A percentile compares a stretch with the other conserved stretches of the same genome.
These are phyloP conservation scores for Hafferia zeledoni DNA, from an alignment of 2,797 vertebrate genomes.

Conservation along the genomic window DNA sequence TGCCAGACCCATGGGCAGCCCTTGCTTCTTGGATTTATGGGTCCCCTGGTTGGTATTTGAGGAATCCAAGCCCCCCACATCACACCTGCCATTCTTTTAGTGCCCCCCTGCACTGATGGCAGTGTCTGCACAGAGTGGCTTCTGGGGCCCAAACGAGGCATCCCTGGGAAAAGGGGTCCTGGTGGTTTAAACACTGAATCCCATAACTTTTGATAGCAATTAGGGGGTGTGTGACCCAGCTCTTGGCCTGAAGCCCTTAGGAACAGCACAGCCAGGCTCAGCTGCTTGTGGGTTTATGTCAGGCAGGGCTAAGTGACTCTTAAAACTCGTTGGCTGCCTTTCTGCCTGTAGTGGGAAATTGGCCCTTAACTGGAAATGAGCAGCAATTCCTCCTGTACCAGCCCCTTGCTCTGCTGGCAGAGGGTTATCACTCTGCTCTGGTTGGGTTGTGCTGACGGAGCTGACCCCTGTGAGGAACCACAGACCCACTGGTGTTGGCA, in stretches of 20 bases:
- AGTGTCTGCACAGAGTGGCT: neutral
- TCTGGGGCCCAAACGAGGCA: rapidly evolving
- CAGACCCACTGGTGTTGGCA: neutral
- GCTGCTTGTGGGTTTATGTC: neutral
- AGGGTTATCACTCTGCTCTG: neutral
- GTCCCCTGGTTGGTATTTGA: neutral
- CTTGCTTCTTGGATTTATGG: neutral
- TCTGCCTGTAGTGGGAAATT: conserved; percentile 19
- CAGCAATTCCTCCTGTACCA: neutral
- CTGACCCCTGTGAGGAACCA: neutral
- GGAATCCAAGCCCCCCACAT: too few species aligned
- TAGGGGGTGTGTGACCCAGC: neutral
- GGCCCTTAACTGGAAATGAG: conserved; percentile 50
- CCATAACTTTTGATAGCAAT: rapidly evolving
- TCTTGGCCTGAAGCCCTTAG: neutral
- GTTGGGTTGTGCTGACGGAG: neutral
- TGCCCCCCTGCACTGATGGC: neutral
- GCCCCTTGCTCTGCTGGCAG: neutral
- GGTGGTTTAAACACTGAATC: neutral
- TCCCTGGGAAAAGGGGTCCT: neutral
- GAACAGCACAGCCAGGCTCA: neutral
- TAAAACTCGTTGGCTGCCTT: conserved; percentile 31
- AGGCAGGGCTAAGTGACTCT: neutral
- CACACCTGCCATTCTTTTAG: neutral
- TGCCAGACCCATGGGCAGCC: neutral